Base-by-base conservation (phyloP, 1,140 invertebrate species). In the Portunus trituberculatus region DNA sequence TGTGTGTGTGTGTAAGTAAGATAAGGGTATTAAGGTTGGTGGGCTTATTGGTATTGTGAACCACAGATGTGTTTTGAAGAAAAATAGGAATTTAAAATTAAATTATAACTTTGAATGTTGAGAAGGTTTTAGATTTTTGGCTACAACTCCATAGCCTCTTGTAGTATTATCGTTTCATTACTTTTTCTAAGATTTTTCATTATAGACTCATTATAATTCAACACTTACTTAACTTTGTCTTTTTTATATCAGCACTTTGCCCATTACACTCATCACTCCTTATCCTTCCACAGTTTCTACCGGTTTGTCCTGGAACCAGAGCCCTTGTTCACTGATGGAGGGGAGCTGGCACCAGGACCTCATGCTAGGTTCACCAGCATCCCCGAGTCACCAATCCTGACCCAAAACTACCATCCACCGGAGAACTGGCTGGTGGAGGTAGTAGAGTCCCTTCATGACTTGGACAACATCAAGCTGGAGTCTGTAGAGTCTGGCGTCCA, bases 391-490 rank as follows among this genome's bases (percentile, higher is more conserved):
- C 98, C 99, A 67, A 97, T 99, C 92, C 97, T 99, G n/a, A 99
- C 99, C 0, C 98, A 99, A 97, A 99, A 98, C 96, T 98, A 99
- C 97, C 98, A 99, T 96, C 98, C 99, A 48, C 99, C 99, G n/a
- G 99, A 99, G 97, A 99, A 99, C 97, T 99, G 99, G 99, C 97
- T 99, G 96, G 99, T 99, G 0, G 99, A 99, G 97, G 98, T 99
- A 94, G 98, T 99, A 8, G 98, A 98, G 95, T 99, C 99, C 48
- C 98, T 99, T 28, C 99, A 99, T 97, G 99, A 99, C 97, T 98
- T 99, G 96, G 99, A 99, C 97, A 99, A 99, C 97, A 99, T 99
- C 96, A 98, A 99, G 95, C 97, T 99, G 59, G 98, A 98, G 95
- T 98, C 98, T 97, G 98, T 99, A n/a, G 98, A 98, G 32, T 89